Evolutionary conservation across 2,113 vertebrate species (phyloP).

Genomic region (Hiodon tergisus): DNA sequence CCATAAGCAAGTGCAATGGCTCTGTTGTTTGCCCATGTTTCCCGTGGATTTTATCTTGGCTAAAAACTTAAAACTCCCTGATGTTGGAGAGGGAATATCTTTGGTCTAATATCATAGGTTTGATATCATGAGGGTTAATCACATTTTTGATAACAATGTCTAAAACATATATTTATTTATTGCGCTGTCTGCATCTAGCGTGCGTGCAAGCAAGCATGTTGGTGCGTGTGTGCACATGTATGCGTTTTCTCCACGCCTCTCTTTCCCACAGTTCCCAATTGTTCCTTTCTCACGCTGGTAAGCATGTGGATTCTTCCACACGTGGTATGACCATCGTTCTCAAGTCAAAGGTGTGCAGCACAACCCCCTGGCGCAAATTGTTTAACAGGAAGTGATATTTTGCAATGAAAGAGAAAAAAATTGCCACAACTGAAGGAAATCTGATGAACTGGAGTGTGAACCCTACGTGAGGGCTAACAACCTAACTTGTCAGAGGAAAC

Average conservation of each 20-base stretch:
- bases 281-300: not conserved
- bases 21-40: not conserved
- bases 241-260: slow-evolving; percentile 15
- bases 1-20: not conserved
- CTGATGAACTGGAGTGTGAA: not conserved
- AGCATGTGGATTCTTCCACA: not conserved
- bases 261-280: not conserved
- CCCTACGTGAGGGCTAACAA: not conserved
- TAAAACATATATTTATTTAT: not conserved
- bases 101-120: slow-evolving; percentile 48
- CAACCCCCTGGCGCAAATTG: not conserved
- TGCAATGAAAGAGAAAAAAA: not conserved
- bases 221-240: slow-evolving; percentile 22
- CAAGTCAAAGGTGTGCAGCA: not conserved
- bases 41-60: slow-evolving; percentile 3
- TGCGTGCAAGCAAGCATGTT: not conserved
- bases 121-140: slow-evolving; percentile 43
- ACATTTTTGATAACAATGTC: slow-evolving; percentile 14
- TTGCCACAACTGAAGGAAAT: not conserved
- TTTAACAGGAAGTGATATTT: slow-evolving; percentile 1
- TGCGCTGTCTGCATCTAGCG: slow-evolving; percentile 9
- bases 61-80: not conserved
- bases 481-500: not conserved
- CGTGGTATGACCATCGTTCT: not conserved
- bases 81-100: slow-evolving; percentile 30